Conservation (phyloP, 2,888 invertebrate species). For the Ariolimax columbianus region DNA sequence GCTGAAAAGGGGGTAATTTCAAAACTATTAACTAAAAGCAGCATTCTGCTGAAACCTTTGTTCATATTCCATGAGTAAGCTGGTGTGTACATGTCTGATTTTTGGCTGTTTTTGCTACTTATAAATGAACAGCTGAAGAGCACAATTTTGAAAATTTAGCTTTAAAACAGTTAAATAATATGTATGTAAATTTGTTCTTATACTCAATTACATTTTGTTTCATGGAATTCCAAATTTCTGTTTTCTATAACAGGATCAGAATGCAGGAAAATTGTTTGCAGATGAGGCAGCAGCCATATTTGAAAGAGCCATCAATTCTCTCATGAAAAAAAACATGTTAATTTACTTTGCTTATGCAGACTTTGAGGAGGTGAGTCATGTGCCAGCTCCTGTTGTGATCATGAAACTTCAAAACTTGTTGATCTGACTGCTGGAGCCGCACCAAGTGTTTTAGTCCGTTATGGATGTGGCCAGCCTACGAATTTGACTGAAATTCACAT, state of each 20-base stretch:
- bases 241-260: conserved; percentile 86
- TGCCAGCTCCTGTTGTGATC: too few relatives aligned
- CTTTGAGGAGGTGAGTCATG: conserved; percentile 91
- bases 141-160: too few relatives aligned
- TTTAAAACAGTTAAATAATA: too few relatives aligned
- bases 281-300: conserved; percentile 97
- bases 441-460: too few relatives aligned
- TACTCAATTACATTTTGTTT: not conserved
- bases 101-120: too few relatives aligned
- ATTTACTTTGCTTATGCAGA: conserved; percentile 99
- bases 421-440: too few relatives aligned
- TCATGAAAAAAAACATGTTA: conserved; percentile 93
- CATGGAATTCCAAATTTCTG: not conserved
- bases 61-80: not conserved
- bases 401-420: too few relatives aligned
- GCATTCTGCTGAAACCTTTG: not conserved
- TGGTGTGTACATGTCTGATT: not conserved
- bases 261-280: conserved; percentile 91
- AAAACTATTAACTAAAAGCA: not conserved
- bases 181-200: too few relatives aligned
- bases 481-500: too few relatives aligned
- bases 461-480: too few relatives aligned
- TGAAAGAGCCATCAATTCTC: conserved; percentile 93
- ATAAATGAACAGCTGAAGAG: too few relatives aligned
- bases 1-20: conserved; percentile 89